Conservation (phyloP, 2,888 invertebrate species). For the Lasioglossum pauxillum region DNA sequence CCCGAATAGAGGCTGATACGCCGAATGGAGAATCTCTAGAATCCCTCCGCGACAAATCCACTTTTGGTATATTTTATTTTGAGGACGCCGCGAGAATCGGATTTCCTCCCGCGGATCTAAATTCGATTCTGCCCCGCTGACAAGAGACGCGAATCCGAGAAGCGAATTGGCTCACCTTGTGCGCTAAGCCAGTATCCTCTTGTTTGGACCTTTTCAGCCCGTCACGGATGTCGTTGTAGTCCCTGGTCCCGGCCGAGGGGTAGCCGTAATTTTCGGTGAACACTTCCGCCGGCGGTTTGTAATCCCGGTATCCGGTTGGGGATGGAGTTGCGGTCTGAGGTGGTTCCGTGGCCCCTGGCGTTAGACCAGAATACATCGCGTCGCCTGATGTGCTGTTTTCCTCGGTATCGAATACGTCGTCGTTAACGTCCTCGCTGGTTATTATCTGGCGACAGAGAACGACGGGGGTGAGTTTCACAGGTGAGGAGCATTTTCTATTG, state of each 20-base stretch:
- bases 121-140: neutral
- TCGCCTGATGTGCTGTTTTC: conserved; percentile 78
- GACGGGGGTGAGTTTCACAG: neutral
- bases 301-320: conserved; percentile 92
- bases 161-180: conserved; percentile 73
- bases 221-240: conserved; percentile 63
- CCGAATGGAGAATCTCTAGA: neutral
- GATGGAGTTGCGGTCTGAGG: conserved; percentile 86
- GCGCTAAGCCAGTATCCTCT: conserved; percentile 76
- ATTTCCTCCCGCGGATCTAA: neutral
- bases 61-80: neutral
- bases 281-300: conserved; percentile 90
- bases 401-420: conserved; percentile 92
- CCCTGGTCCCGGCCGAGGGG: conserved; percentile 56
- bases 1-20: neutral
- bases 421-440: conserved; percentile 91
- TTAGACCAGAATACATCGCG: conserved; percentile 52
- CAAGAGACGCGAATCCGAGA: neutral
- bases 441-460: conserved; percentile 83
- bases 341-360: conserved; percentile 58
- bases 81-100: neutral
- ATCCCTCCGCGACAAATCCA: conserved; percentile 3
- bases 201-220: conserved; percentile 66
- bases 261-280: conserved; percentile 80
- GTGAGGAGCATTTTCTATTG: too few relatives aligned